Percentiles rank a stretch among this genome's conserved stretches.
Evolutionary conservation across 2,888 invertebrate species (phyloP).

Genomic region (Drosophila dives): DNA sequence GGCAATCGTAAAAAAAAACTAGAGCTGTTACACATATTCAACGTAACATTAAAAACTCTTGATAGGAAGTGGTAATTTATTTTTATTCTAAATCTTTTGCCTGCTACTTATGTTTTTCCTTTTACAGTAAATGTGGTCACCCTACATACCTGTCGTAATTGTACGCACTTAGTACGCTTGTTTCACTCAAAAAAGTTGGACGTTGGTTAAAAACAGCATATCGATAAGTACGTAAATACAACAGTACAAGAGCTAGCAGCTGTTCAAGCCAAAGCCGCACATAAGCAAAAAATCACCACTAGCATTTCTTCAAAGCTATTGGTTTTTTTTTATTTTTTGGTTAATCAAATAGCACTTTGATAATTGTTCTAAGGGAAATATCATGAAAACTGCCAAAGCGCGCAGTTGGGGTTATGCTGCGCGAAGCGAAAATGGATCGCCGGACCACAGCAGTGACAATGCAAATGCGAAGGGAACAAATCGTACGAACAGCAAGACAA

Average conservation of each 20-base stretch:
- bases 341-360: conserved; percentile 1
- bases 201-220: background rate
- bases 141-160: background rate
- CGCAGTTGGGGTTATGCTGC: conserved; percentile 16
- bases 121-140: background rate
- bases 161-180: background rate
- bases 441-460: conserved; percentile 18
- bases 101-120: background rate
- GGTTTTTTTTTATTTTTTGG: conserved; percentile 19
- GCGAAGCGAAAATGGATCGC: conserved; percentile 22
- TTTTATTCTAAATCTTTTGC: background rate
- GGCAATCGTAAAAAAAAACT: too few species aligned
- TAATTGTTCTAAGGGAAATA: conserved; percentile 10
- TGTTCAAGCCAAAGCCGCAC: conserved; percentile 29
- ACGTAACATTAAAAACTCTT: background rate
- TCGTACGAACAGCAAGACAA: conserved; percentile 14
- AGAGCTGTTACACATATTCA: background rate
- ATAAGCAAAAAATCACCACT: conserved; percentile 24
- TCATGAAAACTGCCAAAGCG: conserved; percentile 38
- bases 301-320: conserved; percentile 40
- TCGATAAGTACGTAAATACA: conserved; percentile 12
- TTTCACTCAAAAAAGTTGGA: background rate
- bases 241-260: conserved; percentile 32
- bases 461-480: conserved; percentile 26
- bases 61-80: background rate